phyloP scores from a whole-genome alignment of 2,888 invertebrate species.

The Fabriciana adippe region DNA sequence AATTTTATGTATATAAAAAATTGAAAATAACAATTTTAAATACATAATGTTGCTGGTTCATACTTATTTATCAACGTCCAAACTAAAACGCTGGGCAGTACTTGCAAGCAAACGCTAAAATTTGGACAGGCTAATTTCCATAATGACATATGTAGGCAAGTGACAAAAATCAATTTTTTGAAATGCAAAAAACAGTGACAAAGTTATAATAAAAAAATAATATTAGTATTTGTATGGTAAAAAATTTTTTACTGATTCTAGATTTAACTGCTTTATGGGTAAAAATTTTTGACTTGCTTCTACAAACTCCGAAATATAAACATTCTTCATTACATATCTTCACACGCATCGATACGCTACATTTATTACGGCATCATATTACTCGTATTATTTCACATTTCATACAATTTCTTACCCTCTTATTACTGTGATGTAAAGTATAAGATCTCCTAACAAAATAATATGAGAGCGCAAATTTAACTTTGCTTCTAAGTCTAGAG shows the following conservation, averaged over 20 bases:
- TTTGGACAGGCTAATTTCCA: too few relatives aligned
- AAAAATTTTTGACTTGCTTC: conserved; percentile 12
- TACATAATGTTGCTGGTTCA: too few relatives aligned
- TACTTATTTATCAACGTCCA: too few relatives aligned
- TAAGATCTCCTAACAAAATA: conserved; percentile 33
- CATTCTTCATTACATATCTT: conserved; percentile 80
- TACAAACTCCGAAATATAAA: conserved; percentile 55
- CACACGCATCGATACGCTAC: conserved; percentile 80
- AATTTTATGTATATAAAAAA: too few relatives aligned
- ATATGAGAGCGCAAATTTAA: conserved; percentile 41
- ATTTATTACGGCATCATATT: conserved; percentile 66
- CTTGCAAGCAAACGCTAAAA: too few relatives aligned
- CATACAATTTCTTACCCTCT: conserved; percentile 7
- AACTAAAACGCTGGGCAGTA: too few relatives aligned
- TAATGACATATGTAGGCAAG: too few relatives aligned
- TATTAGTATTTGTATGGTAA: not conserved
- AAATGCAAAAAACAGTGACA: too few relatives aligned
- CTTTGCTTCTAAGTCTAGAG: conserved; percentile 66
- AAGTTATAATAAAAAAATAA: too few relatives aligned
- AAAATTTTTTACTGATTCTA: not conserved
- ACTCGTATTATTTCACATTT: conserved; percentile 8
- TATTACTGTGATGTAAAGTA: conserved; percentile 39
- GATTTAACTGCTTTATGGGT: conserved; percentile 6
- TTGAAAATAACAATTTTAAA: too few relatives aligned
- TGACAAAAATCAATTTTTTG: too few relatives aligned